Percentiles rank a stretch among this genome's conserved stretches.
Evolutionary conservation across 1,140 invertebrate species (phyloP).

Genomic region (Papilio glaucus): DNA sequence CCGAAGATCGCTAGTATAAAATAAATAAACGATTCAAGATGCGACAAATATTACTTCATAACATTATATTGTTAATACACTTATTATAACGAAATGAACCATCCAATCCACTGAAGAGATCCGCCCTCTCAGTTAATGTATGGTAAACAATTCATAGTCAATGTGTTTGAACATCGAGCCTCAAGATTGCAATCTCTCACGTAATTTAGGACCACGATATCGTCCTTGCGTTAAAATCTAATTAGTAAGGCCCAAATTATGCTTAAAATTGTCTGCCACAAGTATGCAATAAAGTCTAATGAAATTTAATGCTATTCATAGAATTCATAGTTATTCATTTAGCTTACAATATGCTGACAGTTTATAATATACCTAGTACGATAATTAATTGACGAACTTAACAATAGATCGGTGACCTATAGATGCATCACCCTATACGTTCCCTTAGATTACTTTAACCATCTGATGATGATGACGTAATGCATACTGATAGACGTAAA

Average conservation of each 20-base stretch:
- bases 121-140: constrained; percentile 6
- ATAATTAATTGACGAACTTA: no score
- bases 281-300: background rate
- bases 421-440: no score
- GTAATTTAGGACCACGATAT: constrained; percentile 12
- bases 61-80: no score
- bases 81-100: background rate
- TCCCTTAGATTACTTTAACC: no score
- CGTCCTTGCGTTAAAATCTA: constrained; percentile 29
- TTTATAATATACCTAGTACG: no score
- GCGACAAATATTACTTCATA: no score
- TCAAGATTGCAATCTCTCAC: constrained; percentile 22
- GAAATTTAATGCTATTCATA: background rate
- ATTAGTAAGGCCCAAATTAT: constrained; percentile 6
- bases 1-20: no score
- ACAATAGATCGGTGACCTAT: no score
- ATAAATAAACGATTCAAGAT: no score
- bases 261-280: background rate
- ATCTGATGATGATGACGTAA: no score
- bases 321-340: background rate
- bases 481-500: no score
- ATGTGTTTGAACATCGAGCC: constrained; percentile 29
- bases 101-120: background rate
- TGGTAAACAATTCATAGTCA: constrained; percentile 28
- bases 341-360: no score